Evolutionary conservation across 2,797 vertebrate genomes (phyloP).

Genomic region (Sebastes glaucus): DNA sequence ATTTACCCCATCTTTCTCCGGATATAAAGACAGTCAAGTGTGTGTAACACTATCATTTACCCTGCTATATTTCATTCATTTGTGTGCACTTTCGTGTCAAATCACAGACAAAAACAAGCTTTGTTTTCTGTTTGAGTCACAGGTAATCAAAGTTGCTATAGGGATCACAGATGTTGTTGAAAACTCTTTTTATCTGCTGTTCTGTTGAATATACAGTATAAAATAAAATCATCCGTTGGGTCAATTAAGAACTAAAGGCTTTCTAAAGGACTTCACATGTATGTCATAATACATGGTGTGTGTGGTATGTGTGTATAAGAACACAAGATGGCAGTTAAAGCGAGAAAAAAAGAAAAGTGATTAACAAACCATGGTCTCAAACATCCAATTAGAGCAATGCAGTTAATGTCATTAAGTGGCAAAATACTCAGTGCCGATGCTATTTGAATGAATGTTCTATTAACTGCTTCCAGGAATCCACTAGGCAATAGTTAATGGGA

Average conservation of each 20-base stretch:
- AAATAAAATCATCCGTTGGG: background rate
- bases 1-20: slow-evolving; percentile 56
- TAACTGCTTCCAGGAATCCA: slow-evolving; percentile 2
- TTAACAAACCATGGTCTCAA: background rate
- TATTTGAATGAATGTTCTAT: slow-evolving; percentile 10
- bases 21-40: slow-evolving; percentile 65
- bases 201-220: background rate
- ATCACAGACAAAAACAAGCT: background rate
- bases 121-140: slow-evolving; percentile 3
- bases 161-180: background rate
- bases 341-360: background rate
- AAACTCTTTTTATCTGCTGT: background rate
- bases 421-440: background rate
- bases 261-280: background rate
- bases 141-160: slow-evolving; percentile 1
- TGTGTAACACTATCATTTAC: slow-evolving; percentile 48
- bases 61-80: slow-evolving; percentile 24
- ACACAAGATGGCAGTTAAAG: background rate
- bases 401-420: slow-evolving; percentile 15
- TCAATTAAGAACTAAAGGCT: background rate
- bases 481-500: background rate
- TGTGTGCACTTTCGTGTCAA: slow-evolving; percentile 17
- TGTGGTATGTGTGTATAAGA: background rate
- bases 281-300: background rate
- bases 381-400: slow-evolving; percentile 14